phyloP scores from a whole-genome alignment of 2,888 invertebrate genomes.

The Andrena fulva region DNA sequence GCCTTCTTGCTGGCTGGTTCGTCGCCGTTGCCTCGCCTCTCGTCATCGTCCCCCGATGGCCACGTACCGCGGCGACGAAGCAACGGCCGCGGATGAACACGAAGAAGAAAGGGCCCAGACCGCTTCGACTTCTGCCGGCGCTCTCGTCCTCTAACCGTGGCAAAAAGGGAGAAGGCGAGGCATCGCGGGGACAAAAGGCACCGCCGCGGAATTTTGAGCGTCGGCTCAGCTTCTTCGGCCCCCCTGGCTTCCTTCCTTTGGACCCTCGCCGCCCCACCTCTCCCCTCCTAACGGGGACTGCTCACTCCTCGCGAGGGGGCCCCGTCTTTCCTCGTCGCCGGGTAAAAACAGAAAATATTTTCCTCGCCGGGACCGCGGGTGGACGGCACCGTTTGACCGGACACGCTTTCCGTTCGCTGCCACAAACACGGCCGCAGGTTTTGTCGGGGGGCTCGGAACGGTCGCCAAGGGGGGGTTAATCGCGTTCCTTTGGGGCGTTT shows the following conservation, averaged over 20 bases:
- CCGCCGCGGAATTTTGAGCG: constrained; percentile 84
- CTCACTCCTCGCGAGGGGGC: constrained; percentile 42
- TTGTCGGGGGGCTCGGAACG: background rate
- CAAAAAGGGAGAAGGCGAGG: constrained; percentile 77
- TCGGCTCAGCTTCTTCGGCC: constrained; percentile 72
- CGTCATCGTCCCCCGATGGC: constrained; percentile 48
- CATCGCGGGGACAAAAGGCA: constrained; percentile 82
- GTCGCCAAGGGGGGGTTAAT: background rate
- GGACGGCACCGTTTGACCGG: constrained; percentile 48
- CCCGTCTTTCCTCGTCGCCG: constrained; percentile 12
- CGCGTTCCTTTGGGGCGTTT: background rate
- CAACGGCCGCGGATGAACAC: constrained; percentile 37
- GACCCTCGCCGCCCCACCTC: constrained; percentile 12
- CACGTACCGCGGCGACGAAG: constrained; percentile 30
- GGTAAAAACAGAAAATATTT: constrained; percentile 81
- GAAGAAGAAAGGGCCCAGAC: constrained; percentile 71
- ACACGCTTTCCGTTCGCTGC: constrained; percentile 32
- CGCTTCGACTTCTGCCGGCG: constrained; percentile 48
- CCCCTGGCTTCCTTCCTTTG: constrained; percentile 7
- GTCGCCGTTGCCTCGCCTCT: constrained; percentile 9
- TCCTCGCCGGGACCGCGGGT: constrained; percentile 47
- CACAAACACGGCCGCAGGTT: background rate
- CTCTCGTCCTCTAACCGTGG: constrained; percentile 62
- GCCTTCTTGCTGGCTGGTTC: background rate
- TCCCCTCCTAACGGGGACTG: constrained; percentile 65